These are phyloP conservation scores for Stichodactyla helianthus DNA, from an alignment of 64 coral and sea anemone genomes.

Conservation along the genomic window DNA sequence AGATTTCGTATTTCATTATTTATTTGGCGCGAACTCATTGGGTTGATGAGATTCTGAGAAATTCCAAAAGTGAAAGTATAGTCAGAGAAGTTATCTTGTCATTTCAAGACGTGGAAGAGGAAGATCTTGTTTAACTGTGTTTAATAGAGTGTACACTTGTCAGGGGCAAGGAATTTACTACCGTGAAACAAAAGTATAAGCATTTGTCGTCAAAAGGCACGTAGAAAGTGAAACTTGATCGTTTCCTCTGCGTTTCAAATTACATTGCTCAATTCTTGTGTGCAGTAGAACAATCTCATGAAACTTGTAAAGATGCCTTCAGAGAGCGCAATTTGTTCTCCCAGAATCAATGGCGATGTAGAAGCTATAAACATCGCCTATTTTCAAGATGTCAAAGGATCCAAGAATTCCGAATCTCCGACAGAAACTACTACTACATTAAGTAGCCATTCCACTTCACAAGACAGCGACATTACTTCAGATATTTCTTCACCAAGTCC, in stretches of 20 bases:
- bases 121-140: background rate
- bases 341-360: background rate
- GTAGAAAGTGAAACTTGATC: constrained; percentile 3
- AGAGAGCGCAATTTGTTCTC: constrained; percentile 12
- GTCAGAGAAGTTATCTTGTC: background rate
- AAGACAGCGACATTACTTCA: background rate
- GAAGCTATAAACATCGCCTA: background rate
- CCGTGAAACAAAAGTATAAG: background rate
- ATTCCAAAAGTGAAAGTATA: no score
- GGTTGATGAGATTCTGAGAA: background rate
- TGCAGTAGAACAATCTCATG: background rate
- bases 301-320: constrained; percentile 26
- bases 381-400: background rate
- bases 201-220: constrained; percentile 10
- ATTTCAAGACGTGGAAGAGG: background rate
- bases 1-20: constrained; percentile 19
- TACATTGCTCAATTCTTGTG: background rate
- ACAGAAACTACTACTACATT: background rate
- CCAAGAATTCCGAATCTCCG: background rate
- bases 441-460: background rate
- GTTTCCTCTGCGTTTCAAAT: background rate
- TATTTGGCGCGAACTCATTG: background rate
- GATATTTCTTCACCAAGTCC: constrained; percentile 9
- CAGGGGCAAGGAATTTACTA: background rate
- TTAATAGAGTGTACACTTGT: constrained; percentile 11